Base-by-base conservation (phyloP, 2,113 vertebrate species). In the Baryphthengus martii region DNA sequence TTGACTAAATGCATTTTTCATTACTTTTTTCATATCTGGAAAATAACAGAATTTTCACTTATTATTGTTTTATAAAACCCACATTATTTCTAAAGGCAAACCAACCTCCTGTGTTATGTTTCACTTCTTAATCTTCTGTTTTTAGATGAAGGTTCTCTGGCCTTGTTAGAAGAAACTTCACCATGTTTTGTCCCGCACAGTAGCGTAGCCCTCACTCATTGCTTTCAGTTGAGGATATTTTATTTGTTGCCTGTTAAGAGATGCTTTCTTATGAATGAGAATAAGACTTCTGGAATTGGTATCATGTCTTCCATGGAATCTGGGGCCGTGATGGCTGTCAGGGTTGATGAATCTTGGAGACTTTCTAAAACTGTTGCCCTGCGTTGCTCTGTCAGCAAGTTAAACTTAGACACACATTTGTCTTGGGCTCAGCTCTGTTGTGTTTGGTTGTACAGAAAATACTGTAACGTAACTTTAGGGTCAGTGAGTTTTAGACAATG, bases 21-120 rank as follows among this genome's bases (percentile, higher is more conserved):
- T 77, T 66, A 15, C 40, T 75, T 83, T 49, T 88, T 5, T 40
- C 11, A 53, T 13, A 39, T 4, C 6, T 45, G 26, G 20, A 68
- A 84, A 76, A n/a, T 9, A 63, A 40, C 3, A 59, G n/a, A 58
- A 10, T 59, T 87, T 76, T 39, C 6, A 26, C 25, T 6, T 42
- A 5, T 52, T 35, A 9, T 9, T 21, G 19, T 65, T 24, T 4
- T 2, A 21, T 28, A 13, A 74, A 42, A 0, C 3, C 2, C 7
- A 7, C 2, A 2, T 49, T 39, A 26, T 37, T 75, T 72, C 17
- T 37, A 40, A 55, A 37, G 12, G 9, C 6, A 67, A 37, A 72
- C 8, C 6, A 67, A 6, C 7, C 5, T 8, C 3, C 9, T 31
- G 33, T 44, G 5, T 5, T 77, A 9, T 2, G 3, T 70, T 91